Base-by-base conservation (phyloP, 2,797 vertebrate species). In the Hozukius guyotensis region DNA sequence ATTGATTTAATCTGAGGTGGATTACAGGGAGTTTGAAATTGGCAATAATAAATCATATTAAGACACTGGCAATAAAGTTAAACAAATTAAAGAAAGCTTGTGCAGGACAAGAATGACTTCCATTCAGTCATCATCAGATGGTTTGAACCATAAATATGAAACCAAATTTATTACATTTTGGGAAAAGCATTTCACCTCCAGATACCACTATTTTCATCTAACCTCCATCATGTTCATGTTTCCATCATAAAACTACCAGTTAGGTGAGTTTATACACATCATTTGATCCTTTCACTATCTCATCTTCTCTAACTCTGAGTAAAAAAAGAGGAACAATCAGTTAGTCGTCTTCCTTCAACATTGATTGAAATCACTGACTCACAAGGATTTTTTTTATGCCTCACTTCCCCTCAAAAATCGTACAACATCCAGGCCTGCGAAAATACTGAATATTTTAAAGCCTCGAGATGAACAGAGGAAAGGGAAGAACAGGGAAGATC, bases 361-460 rank as follows among this genome's bases (percentile, higher is more conserved):
- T 92, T 94, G 93, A 94, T 92, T 95, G 88, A 96, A 96, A 96
- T 94, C 94, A 94, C 86, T 94, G 94, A 94, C 87, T 92, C 87
- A 81, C 87, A 87, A 91, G 83, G 88, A 91, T 93, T 93, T 92
- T 14, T 22, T 61, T 29, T 83, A 64, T 68, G 90, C 93, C 42
- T 94, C 87, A 83, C 86, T 93, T 89, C 72, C 79, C 59, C 52
- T 67, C 20, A 38, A 62, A 86, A 91, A 92, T 89, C 72, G 61
- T 90, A 85, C 86, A 90, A 83, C 84, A 83, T 86, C 60, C 85
- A 79, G 74, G 87, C 91, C 90, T 85, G 86, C 61, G 22, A 92
- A 94, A 88, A 89, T 66, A 78, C 89, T 95, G 88, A 95, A 95
- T 95, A 95, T 96, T 96, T 96, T 86, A 95, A 94, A 94, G 36